Conservation (phyloP, 2,113 vertebrate genomes). For the Cephalopterus ornatus region DNA sequence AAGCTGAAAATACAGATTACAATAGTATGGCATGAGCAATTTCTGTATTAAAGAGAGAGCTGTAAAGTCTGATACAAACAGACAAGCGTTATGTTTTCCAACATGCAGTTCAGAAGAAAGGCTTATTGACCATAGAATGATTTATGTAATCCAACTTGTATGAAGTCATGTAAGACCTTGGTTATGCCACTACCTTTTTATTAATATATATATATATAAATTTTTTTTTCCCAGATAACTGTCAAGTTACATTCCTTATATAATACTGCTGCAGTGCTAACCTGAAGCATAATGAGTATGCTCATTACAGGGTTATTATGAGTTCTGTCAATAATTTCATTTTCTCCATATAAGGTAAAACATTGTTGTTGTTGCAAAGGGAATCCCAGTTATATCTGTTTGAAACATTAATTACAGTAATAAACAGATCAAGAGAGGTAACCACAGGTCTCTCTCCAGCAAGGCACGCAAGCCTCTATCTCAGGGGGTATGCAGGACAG, state of each 20-base stretch:
- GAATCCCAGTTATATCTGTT: background rate
- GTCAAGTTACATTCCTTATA: background rate
- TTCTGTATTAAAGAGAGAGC: slow-evolving; percentile 49
- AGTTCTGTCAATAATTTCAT: slow-evolving; percentile 9
- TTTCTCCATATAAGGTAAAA: slow-evolving; percentile 4
- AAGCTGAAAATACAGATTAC: slow-evolving; percentile 16
- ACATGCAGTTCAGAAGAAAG: slow-evolving; percentile 14
- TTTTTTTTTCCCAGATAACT: background rate
- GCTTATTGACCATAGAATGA: slow-evolving; percentile 39
- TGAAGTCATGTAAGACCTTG: slow-evolving; percentile 6
- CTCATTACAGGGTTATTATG: background rate
- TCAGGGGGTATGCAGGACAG: rapidly evolving
- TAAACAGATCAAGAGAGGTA: background rate
- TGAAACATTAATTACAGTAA: background rate
- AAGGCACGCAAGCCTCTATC: background rate
- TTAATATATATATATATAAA: background rate
- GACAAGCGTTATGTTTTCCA: slow-evolving; percentile 50
- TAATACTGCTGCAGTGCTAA: background rate
- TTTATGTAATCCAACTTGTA: slow-evolving; percentile 18
- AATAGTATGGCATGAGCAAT: background rate
- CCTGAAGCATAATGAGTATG: background rate
- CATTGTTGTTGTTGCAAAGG: background rate
- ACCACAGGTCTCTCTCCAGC: background rate
- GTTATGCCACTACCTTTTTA: background rate
- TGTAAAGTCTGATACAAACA: slow-evolving; percentile 57